Percentiles rank a stretch among this genome's conserved stretches.
Conservation (phyloP, 2,888 invertebrate species). For the Trissolcus japonicus region DNA sequence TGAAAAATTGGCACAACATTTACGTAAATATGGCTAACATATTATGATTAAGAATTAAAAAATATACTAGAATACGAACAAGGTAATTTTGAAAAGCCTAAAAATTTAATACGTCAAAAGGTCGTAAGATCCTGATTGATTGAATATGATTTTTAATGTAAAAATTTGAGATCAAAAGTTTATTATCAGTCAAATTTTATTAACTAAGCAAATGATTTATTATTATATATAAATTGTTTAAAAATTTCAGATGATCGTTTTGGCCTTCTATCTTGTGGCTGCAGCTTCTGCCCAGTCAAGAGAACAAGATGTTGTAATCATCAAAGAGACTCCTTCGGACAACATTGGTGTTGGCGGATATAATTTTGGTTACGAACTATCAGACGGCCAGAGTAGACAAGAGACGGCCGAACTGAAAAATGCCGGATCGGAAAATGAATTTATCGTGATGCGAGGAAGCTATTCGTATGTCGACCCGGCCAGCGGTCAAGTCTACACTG, state of each 20-base stretch:
- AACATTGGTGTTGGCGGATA: neutral
- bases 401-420: neutral
- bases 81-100: too few relatives aligned
- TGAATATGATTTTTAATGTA: too few relatives aligned
- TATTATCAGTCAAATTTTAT: too few relatives aligned
- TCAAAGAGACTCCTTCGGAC: slow-evolving; percentile 1
- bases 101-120: too few relatives aligned
- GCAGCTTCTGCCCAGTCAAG: neutral
- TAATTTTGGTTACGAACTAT: neutral
- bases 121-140: too few relatives aligned
- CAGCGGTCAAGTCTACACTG: slow-evolving; percentile 59
- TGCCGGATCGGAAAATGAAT: slow-evolving; percentile 48
- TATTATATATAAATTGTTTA: too few relatives aligned
- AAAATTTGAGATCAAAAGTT: too few relatives aligned
- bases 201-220: too few relatives aligned
- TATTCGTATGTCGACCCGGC: slow-evolving; percentile 63
- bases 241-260: slow-evolving; percentile 31
- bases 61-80: too few relatives aligned
- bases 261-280: neutral
- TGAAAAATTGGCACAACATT: too few relatives aligned
- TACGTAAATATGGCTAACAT: too few relatives aligned
- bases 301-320: neutral
- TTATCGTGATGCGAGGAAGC: slow-evolving; percentile 63
- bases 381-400: slow-evolving; percentile 1
- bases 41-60: too few relatives aligned